Evolutionary conservation across 2,888 invertebrate species (phyloP), one percentile per base, ranked within the genome.

Genomic region (Ecdyonurus torrentis): DNA sequence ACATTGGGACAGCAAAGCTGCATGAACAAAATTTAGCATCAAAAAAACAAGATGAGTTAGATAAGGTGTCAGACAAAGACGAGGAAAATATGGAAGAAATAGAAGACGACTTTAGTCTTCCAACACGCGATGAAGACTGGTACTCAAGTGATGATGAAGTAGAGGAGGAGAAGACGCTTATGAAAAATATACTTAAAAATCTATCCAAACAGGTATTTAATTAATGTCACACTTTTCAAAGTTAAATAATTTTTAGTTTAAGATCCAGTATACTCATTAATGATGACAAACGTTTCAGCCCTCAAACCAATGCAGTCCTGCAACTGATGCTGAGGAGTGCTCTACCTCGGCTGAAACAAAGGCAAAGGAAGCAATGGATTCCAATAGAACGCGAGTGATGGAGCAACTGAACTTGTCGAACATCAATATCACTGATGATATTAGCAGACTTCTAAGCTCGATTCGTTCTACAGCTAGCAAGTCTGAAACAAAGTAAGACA

Each of bases 121-220:
- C 37, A 10, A 70, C 70, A 61, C 70, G 72, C 63, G 73, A 74
- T 58, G 76, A 77, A 63, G 83, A 86, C 74, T 89, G 89, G 86
- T 90, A 89, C 71, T 89, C 89, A 1, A 89, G 88, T 71, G 89
- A 89, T 68, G 87, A 87, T 68, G 86, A 85, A 69, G 87, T 86
- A 65, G 79, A 78, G 62, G 64, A 63, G 65, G 23, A 64, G 66
- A 58, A 63, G 65, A 64, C 66, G 19, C 64, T 64, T 62, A 64
- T 66, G 63, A 66, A 67, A 61, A 64, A 66, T 64, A 67, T 67
- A 20, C 65, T 68, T 1, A 68, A 66, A 52, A 68, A 67, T 37
- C 55, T 64, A 1, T 59, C 62, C 10, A 64, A 64, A 24, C 60
- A 63, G 61, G 64, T 64, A 25, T n/a, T 37, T 23, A 25, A 1